Percentiles rank a stretch among this genome's conserved stretches.
These are phyloP conservation scores for Leptobrachium ailaonicum DNA, from an alignment of 2,113 vertebrate species.

Conservation along the genomic window DNA sequence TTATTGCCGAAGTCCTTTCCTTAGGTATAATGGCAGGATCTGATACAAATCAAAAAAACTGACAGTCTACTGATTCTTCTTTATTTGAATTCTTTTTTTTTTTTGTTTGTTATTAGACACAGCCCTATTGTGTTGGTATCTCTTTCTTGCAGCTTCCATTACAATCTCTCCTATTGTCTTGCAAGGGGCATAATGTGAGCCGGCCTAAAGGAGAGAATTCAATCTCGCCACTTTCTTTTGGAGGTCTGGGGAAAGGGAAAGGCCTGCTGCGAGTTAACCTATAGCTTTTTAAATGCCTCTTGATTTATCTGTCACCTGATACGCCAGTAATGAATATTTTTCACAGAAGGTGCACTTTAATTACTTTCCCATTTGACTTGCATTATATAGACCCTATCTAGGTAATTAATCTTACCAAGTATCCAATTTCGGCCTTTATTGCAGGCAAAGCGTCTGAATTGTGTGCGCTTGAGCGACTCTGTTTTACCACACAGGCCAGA, in stretches of 20 bases:
- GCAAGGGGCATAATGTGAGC: constrained; percentile 67
- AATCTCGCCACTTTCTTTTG: constrained; percentile 69
- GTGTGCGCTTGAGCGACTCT: constrained; percentile 82
- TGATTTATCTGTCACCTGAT: constrained; percentile 97
- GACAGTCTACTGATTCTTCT: constrained; percentile 74
- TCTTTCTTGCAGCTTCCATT: constrained; percentile 55
- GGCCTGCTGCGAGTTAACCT: constrained; percentile 86
- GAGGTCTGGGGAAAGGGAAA: constrained; percentile 70
- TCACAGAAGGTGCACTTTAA: constrained; percentile 99
- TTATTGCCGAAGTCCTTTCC: constrained; percentile 69
- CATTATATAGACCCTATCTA: constrained; percentile 93
- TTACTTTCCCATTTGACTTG: constrained; percentile 99
- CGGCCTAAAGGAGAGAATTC: constrained; percentile 67
- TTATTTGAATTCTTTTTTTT: constrained; percentile 74
- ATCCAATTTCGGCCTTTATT: constrained; percentile 98
- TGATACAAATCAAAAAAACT: constrained; percentile 69
- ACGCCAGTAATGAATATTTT: constrained; percentile 99
- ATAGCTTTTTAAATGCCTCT: constrained; percentile 89
- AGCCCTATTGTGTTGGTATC: constrained; percentile 63
- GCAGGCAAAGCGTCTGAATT: constrained; percentile 89
- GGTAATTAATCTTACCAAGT: constrained; percentile 98
- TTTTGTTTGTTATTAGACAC: constrained; percentile 73
- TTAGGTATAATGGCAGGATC: constrained; percentile 67
- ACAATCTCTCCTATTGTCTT: constrained; percentile 61
- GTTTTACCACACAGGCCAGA: constrained; percentile 66